A percentile compares a stretch with the other conserved stretches of the same genome.
Evolutionary conservation across 1,140 invertebrate species (phyloP).

Genomic region (Metopolophium dirhodum): DNA sequence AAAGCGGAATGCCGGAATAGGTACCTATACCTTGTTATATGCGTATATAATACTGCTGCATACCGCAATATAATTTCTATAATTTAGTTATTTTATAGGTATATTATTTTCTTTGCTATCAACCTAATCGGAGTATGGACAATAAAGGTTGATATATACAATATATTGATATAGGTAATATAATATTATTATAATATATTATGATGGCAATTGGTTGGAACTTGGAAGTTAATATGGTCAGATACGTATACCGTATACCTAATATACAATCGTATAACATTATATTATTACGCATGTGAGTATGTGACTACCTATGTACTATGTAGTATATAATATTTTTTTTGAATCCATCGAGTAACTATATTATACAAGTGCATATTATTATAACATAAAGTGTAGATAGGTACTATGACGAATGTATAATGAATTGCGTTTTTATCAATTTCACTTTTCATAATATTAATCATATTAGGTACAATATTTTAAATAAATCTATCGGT

Average conservation of each 20-base stretch:
- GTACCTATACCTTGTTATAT: background rate
- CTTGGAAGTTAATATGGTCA: background rate
- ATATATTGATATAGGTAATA: background rate
- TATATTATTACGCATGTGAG: background rate
- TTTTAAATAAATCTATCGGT: background rate
- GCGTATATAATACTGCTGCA: background rate
- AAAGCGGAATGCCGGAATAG: background rate
- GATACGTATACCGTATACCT: background rate
- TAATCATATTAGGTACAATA: background rate
- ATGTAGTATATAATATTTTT: too few relatives aligned
- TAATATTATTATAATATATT: background rate
- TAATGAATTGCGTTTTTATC: too few relatives aligned
- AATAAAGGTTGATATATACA: background rate
- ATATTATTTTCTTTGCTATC: background rate
- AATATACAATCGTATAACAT: background rate
- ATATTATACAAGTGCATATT: background rate
- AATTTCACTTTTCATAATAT: background rate
- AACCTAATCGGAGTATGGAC: background rate
- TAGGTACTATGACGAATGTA: background rate
- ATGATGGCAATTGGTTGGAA: background rate
- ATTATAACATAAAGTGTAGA: background rate
- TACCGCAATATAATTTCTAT: background rate
- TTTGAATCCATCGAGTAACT: too few relatives aligned
- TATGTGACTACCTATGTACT: too few relatives aligned
- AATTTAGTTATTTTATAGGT: background rate